A percentile compares a stretch with the other conserved stretches of the same genome.
Evolutionary conservation across 2,888 invertebrate genomes (phyloP).

Genomic region (Muscina levida): DNA sequence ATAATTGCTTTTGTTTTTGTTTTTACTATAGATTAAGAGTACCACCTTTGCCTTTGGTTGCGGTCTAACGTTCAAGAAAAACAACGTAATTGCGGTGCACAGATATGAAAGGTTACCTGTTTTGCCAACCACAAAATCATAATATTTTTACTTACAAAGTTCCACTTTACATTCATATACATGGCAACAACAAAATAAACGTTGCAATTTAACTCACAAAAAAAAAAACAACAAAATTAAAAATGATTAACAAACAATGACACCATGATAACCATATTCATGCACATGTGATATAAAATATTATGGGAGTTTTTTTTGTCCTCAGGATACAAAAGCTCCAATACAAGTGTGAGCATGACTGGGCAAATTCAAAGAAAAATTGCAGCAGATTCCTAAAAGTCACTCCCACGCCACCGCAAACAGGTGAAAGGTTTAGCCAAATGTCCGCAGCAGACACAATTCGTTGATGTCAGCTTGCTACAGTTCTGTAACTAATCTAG

Average conservation of each 20-base stretch:
- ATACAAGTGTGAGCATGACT: constrained; percentile 33
- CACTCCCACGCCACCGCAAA: constrained; percentile 20
- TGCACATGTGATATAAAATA: background rate
- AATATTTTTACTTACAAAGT: constrained; percentile 1
- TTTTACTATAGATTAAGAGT: too few relatives aligned
- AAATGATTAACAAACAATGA: constrained; percentile 35
- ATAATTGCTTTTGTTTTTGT: background rate
- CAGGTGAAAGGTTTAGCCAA: constrained; percentile 38
- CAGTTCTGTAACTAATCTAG: constrained; percentile 33
- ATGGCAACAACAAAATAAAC: constrained; percentile 17
- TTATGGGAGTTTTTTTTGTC: background rate
- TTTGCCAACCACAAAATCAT: constrained; percentile 1
- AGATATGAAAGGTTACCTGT: background rate
- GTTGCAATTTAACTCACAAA: constrained; percentile 40
- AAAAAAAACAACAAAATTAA: too few relatives aligned
- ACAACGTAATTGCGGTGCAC: background rate
- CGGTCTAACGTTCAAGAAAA: background rate
- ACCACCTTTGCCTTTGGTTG: too few relatives aligned
- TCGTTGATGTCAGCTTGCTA: constrained; percentile 15
- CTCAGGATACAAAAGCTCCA: constrained; percentile 3
- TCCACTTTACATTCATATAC: background rate
- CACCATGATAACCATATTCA: constrained; percentile 3
- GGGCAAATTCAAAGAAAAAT: constrained; percentile 20
- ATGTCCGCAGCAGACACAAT: background rate
- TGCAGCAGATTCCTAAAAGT: background rate